Base-by-base conservation (phyloP, 30 jellyfish, hydroid and myxozoan species). In the Mastigias papua region DNA sequence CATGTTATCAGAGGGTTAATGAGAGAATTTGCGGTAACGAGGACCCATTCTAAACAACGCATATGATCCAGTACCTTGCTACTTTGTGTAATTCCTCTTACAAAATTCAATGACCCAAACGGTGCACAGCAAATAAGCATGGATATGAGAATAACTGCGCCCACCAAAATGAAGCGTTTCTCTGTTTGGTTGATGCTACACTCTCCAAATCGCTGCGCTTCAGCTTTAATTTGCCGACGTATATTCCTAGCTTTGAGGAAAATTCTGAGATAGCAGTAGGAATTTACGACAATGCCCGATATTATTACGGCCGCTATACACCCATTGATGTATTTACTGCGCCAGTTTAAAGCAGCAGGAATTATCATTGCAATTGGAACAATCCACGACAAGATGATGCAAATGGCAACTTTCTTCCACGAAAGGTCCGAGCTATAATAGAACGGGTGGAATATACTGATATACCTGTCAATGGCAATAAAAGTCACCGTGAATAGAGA, bases 381-480 rank as follows among this genome's bases (percentile, higher is more conserved):
- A 54, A 21, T 54, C 93, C 93, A 84, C 13, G 75, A 69, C 15
- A 68, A 10, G 16, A 26, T 17, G 13, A 72, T 1, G 25, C 33
- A 37, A 51, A 72, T 60, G 0, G 74, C 27, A 54, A 54, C 67
- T 5, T 54, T 54, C 5, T 0, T 19, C 27, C 0, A 6, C 17
- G 67, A 54, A 0, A 54, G 25, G 5, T 11, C 17, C 26, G 67
- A 54, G 25, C 2, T 3, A 25, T 54, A 25, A 10, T 5, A 6
- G 27, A 54, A 54, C 17, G 67, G 67, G 25, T 54, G 67, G 7
- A 84, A 84, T 31, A 84, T 33, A 22, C 68, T 63, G 57, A 68
- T 50, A 76, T 67, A 84, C 54, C 93, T 21, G n/a, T 84, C 93
- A 1, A 72, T 5, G 21, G 93, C 86, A 2, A 84, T 84, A 21